phyloP scores from a whole-genome alignment of 2,888 invertebrate species.

The Cryptosula pallasiana region DNA sequence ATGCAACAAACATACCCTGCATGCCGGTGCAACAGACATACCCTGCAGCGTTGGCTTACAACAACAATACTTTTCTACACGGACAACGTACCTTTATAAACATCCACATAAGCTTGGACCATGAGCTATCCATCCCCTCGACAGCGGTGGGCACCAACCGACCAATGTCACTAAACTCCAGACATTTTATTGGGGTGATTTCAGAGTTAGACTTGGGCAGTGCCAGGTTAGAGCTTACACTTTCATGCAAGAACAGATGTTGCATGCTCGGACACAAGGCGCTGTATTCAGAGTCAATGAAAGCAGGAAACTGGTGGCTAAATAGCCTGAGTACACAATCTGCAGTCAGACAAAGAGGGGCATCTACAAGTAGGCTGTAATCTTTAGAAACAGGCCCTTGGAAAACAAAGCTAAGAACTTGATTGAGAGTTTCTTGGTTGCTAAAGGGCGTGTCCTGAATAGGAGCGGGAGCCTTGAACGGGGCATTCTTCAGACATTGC shows the following conservation, averaged over 20 bases:
- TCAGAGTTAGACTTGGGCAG: not conserved
- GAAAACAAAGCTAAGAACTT: not conserved
- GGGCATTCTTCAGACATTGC: not conserved
- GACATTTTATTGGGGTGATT: not conserved
- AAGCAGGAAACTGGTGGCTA: not conserved
- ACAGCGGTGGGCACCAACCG: not conserved
- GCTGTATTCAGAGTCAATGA: not conserved
- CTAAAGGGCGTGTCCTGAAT: not conserved
- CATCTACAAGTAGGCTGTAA: not conserved
- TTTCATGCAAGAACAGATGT: not conserved
- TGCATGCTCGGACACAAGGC: not conserved
- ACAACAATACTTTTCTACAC: no score
- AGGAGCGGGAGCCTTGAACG: not conserved
- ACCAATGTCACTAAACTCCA: not conserved
- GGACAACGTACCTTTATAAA: slow-evolving; percentile 8
- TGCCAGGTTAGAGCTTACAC: not conserved
- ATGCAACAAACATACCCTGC: no score
- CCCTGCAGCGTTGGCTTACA: no score
- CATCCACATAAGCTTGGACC: not conserved
- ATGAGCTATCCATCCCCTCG: not conserved
- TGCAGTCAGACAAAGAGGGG: slow-evolving; percentile 7
- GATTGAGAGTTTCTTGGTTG: not conserved
- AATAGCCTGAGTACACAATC: slow-evolving; percentile 7
- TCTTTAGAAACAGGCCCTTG: not conserved
- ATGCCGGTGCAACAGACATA: no score